Evolutionary conservation across 2,797 vertebrate species (phyloP).

Genomic region (Oreochromis mossambicus): DNA sequence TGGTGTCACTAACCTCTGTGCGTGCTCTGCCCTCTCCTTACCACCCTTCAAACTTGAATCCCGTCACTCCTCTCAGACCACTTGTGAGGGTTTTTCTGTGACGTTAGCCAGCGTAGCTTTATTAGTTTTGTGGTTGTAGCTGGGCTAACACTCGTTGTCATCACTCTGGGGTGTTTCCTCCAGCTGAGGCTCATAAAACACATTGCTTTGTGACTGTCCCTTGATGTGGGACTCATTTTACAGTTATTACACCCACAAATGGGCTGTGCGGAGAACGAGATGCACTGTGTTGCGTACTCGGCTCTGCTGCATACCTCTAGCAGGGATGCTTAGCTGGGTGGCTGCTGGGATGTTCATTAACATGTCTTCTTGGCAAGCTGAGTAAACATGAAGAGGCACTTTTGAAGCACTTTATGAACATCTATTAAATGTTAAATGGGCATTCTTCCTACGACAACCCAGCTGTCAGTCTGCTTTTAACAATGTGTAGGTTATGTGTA

Average conservation of each 20-base stretch:
- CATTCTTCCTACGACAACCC: constrained; percentile 5
- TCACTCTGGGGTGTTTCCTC: constrained; percentile 75
- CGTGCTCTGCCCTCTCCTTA: not conserved
- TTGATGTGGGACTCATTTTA: constrained; percentile 69
- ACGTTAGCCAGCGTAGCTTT: constrained; percentile 62
- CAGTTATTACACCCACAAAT: constrained; percentile 59
- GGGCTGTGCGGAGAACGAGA: constrained; percentile 28
- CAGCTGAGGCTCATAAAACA: constrained; percentile 69
- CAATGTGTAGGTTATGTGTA: not conserved
- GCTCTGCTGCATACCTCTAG: not conserved
- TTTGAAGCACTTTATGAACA: constrained; percentile 34
- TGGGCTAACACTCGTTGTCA: constrained; percentile 69
- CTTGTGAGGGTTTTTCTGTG: constrained; percentile 56
- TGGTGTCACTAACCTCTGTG: not conserved
- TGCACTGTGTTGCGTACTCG: constrained; percentile 18
- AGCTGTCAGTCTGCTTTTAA: constrained; percentile 13
- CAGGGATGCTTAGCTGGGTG: constrained; percentile 4
- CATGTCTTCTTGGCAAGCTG: constrained; percentile 10
- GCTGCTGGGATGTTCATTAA: constrained; percentile 40
- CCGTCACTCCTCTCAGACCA: constrained; percentile 15
- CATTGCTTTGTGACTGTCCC: constrained; percentile 63
- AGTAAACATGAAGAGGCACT: constrained; percentile 36
- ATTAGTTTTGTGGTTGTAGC: constrained; percentile 64
- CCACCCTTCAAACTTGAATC: constrained; percentile 7
- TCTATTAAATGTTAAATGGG: constrained; percentile 31